A percentile compares a stretch with the other conserved stretches of the same genome.
phyloP scores from a whole-genome alignment of 1,140 invertebrate genomes.

The Protaetia brevitarsis region DNA sequence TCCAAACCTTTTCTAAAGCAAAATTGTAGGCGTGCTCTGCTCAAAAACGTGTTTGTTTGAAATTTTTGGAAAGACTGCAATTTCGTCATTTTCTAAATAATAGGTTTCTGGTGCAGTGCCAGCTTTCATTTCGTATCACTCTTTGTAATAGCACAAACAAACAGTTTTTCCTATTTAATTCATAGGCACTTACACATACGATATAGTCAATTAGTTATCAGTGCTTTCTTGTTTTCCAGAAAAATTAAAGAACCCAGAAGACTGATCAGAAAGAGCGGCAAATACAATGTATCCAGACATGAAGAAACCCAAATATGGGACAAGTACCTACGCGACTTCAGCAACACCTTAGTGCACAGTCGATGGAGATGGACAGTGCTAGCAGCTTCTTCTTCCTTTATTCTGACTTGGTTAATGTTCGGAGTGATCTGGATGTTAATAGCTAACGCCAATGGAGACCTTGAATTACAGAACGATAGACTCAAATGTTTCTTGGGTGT shows the following conservation, averaged over 20 bases:
- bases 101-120: too few species aligned
- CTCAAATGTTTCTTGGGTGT: constrained; percentile 31
- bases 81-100: too few species aligned
- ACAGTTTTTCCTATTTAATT: too few species aligned
- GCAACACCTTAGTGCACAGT: constrained; percentile 60
- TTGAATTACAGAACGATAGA: constrained; percentile 29
- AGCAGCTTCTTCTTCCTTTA: constrained; percentile 45
- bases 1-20: too few species aligned
- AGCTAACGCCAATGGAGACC: constrained; percentile 36
- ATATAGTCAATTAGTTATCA: neutral
- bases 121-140: too few species aligned
- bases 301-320: constrained; percentile 22
- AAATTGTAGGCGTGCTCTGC: too few species aligned
- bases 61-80: too few species aligned
- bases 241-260: neutral
- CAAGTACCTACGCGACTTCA: constrained; percentile 58
- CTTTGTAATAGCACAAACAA: too few species aligned
- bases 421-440: constrained; percentile 41
- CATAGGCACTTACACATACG: too few species aligned
- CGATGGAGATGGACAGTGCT: constrained; percentile 60
- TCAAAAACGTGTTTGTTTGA: too few species aligned
- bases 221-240: neutral
- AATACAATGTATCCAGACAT: constrained; percentile 27
- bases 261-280: constrained; percentile 31
- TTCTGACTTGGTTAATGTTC: constrained; percentile 41